Evolutionary conservation across 2,797 vertebrate species (phyloP), one percentile per base, ranked within the genome.

Genomic region (Lacerta agilis): DNA sequence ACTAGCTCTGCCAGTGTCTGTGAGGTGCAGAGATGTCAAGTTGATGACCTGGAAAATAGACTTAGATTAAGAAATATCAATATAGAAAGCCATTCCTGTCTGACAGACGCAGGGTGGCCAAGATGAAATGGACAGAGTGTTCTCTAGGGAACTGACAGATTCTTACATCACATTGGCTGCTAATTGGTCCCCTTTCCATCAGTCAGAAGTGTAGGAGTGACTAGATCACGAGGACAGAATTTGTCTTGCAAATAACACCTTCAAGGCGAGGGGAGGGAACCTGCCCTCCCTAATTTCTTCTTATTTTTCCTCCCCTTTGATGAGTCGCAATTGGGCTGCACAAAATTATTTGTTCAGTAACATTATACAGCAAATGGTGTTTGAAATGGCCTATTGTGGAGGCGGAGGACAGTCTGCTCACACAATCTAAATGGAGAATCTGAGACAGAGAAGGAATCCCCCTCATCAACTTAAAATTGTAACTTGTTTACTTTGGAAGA

Each of bases 11-110:
- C 79, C 78, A 0, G 27, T 81, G 76, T 85, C 93, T 92, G 79
- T 82, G 85, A 92, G 93, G 58, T 86, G 90, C 88, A 94, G 92
- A 86, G 93, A 91, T 93, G 93, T 95, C 94, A 95, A 92, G 89
- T 94, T 93, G 94, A 94, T 11, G 55, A 91, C 91, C 92, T 89
- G 94, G 94, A 95, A 95, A 95, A 95, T 92, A 94, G 93, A 90
- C 89, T 95, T 90, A 93, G 93, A 94, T 96, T 94, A 95, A 95
- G 92, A 95, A 95, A 94, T 92, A 94, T 96, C 94, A 91, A 94
- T 95, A 94, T 0, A 15, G 92, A 29, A 86, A 94, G 92, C 91
- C 91, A 92, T 86, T 95, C 90, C 92, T 93, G 92, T 91, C 5
- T 91, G 94, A 85, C 89, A 95, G 93, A 91, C 92, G 86, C 33